These are phyloP conservation scores for Chionoecetes opilio DNA, from an alignment of 1,140 invertebrate genomes.

Conservation along the genomic window DNA sequence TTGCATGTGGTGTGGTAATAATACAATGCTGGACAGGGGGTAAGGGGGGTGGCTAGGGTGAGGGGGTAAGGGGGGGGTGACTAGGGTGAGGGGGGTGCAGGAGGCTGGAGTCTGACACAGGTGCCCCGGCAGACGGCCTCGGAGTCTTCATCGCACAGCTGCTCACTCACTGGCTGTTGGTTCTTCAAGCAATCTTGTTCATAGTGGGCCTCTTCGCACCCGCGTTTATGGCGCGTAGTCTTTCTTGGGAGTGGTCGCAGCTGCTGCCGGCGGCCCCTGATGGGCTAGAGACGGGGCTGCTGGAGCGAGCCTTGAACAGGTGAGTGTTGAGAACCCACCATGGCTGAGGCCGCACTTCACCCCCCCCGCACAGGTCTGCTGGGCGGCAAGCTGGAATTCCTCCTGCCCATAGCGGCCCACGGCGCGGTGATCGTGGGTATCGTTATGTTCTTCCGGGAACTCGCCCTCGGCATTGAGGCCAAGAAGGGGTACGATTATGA, in stretches of 20 bases:
- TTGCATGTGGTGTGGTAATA: not conserved
- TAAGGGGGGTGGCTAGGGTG: not conserved
- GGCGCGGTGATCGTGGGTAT: not conserved
- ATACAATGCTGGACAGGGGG: not conserved
- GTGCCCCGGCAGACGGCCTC: slow-evolving; percentile 50
- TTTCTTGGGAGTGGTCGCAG: slow-evolving; percentile 52
- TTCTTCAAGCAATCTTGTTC: not conserved
- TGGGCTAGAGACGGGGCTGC: slow-evolving; percentile 9
- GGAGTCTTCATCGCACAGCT: slow-evolving; percentile 41
- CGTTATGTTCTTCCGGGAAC: slow-evolving; percentile 17
- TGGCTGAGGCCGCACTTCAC: slow-evolving; percentile 39
- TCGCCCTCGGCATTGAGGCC: slow-evolving; percentile 6
- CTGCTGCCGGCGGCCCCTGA: not conserved
- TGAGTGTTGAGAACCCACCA: slow-evolving; percentile 23
- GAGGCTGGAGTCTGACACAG: slow-evolving; percentile 45
- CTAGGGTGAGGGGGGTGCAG: not conserved
- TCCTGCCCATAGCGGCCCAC: not conserved
- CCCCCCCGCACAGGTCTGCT: slow-evolving; percentile 51
- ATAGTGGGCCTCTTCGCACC: slow-evolving; percentile 42
- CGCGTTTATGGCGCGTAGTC: not conserved
- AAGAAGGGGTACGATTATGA: not conserved
- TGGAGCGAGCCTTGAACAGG: slow-evolving; percentile 32
- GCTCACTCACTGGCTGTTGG: slow-evolving; percentile 40
- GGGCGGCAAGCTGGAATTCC: not conserved
- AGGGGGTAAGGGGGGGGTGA: not conserved